Percentiles rank a stretch among this genome's conserved stretches.
These are phyloP conservation scores for Gadus macrocephalus DNA, from an alignment of 2,113 vertebrate genomes.

Conservation along the genomic window DNA sequence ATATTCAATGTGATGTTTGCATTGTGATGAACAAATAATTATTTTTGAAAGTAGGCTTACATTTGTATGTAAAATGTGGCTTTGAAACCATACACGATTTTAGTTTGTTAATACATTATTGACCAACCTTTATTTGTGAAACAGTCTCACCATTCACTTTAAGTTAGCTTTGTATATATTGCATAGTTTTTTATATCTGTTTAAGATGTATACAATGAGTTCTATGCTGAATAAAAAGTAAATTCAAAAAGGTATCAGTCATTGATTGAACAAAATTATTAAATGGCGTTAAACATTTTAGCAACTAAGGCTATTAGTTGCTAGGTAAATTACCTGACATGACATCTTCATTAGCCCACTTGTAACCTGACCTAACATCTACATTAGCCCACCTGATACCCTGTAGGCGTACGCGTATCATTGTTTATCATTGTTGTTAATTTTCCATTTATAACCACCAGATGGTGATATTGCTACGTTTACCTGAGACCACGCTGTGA, in stretches of 20 bases:
- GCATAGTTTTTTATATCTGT: slow-evolving; percentile 16
- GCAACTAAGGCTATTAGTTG: neutral
- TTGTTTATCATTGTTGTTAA: no score
- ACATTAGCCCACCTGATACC: no score
- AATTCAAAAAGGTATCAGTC: neutral
- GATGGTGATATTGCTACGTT: no score
- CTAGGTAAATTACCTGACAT: neutral
- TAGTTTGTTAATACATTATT: neutral
- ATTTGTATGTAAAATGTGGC: slow-evolving; percentile 11
- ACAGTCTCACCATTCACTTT: slow-evolving; percentile 1
- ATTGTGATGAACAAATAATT: slow-evolving; percentile 32
- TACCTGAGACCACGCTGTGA: no score
- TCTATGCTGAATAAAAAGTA: slow-evolving; percentile 46
- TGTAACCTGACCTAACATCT: no score
- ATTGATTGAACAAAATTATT: neutral
- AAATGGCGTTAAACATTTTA: neutral
- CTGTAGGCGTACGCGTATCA: no score
- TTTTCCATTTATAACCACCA: no score
- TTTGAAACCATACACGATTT: neutral
- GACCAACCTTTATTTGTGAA: neutral
- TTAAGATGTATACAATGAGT: slow-evolving; percentile 5
- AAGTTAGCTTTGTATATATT: slow-evolving; percentile 35
- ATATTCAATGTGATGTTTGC: slow-evolving; percentile 42
- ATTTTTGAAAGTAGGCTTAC: slow-evolving; percentile 7
- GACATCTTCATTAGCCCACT: no score